phyloP scores from a whole-genome alignment of 1,140 invertebrate species.

The Nautilus pompilius region DNA sequence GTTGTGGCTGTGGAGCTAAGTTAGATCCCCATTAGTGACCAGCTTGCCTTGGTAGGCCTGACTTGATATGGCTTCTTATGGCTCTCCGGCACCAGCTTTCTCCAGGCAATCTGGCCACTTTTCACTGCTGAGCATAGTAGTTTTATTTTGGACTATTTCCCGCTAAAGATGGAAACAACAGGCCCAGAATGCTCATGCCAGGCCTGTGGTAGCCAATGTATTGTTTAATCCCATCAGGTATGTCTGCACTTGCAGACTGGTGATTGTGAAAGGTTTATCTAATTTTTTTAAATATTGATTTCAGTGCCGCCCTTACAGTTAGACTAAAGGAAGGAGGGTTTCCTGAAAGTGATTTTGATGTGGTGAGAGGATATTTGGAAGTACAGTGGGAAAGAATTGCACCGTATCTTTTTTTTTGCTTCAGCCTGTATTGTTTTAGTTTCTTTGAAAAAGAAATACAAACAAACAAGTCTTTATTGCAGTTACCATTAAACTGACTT shows the following conservation, averaged over 20 bases:
- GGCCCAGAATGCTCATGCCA: no score
- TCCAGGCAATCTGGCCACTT: neutral
- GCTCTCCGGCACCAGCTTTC: neutral
- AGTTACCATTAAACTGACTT: no score
- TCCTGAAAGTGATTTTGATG: slow-evolving; percentile 81
- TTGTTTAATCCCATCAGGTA: neutral
- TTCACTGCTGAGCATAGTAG: neutral
- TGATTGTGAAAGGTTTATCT: neutral
- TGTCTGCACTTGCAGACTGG: neutral
- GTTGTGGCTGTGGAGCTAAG: no score
- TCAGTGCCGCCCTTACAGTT: slow-evolving; percentile 81
- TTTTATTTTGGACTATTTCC: neutral
- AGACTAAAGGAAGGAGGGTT: slow-evolving; percentile 86
- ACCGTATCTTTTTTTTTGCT: slow-evolving; percentile 65
- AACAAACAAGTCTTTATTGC: no score
- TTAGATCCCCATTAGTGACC: no score
- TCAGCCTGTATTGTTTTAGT: no score
- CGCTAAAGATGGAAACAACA: no score
- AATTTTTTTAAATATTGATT: slow-evolving; percentile 22
- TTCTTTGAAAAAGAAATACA: neutral
- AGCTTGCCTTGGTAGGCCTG: no score
- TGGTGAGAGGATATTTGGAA: slow-evolving; percentile 79
- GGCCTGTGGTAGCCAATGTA: no score
- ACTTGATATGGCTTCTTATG: no score
- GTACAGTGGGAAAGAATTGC: slow-evolving; percentile 85